Conservation (phyloP, 2,888 invertebrate genomes). For the Alviniconcha strummeri region DNA sequence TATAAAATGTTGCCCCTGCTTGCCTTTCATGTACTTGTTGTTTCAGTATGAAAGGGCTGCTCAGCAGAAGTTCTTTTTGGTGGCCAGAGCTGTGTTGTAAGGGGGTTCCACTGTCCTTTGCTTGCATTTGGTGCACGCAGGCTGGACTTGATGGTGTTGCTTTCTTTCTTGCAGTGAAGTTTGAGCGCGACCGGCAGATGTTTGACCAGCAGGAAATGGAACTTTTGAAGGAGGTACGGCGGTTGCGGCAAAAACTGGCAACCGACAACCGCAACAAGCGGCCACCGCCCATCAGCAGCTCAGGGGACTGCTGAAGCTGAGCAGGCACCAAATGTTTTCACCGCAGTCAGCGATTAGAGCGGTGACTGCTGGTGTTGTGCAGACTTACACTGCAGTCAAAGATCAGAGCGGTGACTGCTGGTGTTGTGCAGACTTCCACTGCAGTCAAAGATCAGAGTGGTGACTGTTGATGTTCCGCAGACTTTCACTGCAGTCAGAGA, state of each 20-base stretch:
- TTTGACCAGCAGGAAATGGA: conserved; percentile 67
- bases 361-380: neutral
- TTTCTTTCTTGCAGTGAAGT: conserved; percentile 57
- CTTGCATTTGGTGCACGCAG: too few relatives aligned
- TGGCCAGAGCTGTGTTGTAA: too few relatives aligned
- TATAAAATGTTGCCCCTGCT: too few relatives aligned
- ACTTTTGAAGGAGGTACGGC: conserved; percentile 65
- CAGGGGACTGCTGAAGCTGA: neutral
- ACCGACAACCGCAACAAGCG: conserved; percentile 62
- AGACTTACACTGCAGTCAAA: neutral
- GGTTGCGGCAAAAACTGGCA: conserved; percentile 64
- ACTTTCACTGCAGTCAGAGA: neutral
- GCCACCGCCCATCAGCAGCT: conserved; percentile 48
- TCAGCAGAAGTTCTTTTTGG: too few relatives aligned
- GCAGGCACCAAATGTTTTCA: neutral
- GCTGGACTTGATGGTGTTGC: too few relatives aligned
- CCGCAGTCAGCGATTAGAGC: neutral
- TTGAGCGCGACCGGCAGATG: conserved; percentile 60
- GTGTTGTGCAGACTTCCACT: neutral
- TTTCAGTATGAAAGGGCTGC: too few relatives aligned
- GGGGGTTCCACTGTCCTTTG: too few relatives aligned
- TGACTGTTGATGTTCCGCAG: neutral
- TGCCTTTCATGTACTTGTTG: too few relatives aligned
- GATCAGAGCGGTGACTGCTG: neutral
- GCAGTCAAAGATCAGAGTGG: neutral